phyloP scores from a whole-genome alignment of 1,140 invertebrate genomes.

The Zaprionus taronus region DNA sequence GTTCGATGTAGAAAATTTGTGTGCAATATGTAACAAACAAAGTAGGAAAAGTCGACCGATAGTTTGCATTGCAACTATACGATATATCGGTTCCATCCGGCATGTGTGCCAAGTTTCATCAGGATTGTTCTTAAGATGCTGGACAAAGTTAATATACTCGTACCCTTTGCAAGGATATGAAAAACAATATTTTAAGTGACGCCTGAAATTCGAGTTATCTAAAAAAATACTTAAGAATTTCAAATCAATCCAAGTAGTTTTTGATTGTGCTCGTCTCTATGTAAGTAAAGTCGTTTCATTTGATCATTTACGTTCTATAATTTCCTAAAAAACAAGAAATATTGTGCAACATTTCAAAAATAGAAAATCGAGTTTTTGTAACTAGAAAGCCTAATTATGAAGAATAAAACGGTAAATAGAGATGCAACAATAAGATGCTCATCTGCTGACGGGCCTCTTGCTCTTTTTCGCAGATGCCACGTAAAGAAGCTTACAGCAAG shows the following conservation, averaged over 20 bases:
- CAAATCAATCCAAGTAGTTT: neutral
- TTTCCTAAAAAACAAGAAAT: neutral
- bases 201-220: too few species aligned
- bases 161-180: too few species aligned
- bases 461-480: slow-evolving; percentile 85
- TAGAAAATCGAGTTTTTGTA: neutral
- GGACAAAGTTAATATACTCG: too few species aligned
- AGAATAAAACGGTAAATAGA: neutral
- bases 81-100: too few species aligned
- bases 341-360: neutral
- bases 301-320: neutral
- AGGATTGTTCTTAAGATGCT: too few species aligned
- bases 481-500: slow-evolving; percentile 90
- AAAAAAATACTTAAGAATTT: neutral
- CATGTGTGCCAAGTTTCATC: too few species aligned
- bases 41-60: too few species aligned
- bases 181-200: too few species aligned
- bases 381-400: neutral
- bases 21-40: too few species aligned
- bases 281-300: neutral
- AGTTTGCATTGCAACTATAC: too few species aligned
- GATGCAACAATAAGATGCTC: neutral
- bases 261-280: neutral
- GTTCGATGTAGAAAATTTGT: too few species aligned
- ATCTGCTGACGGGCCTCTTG: neutral